A percentile compares a stretch with the other conserved stretches of the same genome.
These are phyloP conservation scores for Drosophila tanythrix DNA, from an alignment of 2,888 invertebrate species.

Conservation along the genomic window DNA sequence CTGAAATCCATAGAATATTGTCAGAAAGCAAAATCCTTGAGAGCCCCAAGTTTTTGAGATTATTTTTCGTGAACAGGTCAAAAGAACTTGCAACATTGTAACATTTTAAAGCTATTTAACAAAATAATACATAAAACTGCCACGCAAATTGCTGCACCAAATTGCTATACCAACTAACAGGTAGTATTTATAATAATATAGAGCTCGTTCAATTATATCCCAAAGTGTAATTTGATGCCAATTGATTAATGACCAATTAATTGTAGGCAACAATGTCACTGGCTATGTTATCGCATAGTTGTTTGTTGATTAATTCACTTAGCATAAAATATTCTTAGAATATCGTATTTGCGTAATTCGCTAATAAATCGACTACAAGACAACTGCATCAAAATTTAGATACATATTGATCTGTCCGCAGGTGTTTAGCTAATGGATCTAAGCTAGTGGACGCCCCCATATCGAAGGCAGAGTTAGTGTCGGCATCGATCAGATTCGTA, in stretches of 20 bases:
- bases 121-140: neutral
- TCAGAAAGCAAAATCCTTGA: neutral
- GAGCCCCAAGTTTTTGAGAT: neutral
- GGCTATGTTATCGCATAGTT: conserved; percentile 24
- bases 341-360: conserved; percentile 45
- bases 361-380: conserved; percentile 30
- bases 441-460: conserved; percentile 47
- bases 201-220: neutral
- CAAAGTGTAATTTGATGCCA: too few species aligned
- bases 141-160: neutral
- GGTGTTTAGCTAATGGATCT: conserved; percentile 39
- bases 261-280: conserved; percentile 4
- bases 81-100: neutral
- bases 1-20: neutral
- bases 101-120: neutral
- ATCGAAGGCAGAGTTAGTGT: conserved; percentile 3
- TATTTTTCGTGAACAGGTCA: neutral
- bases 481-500: conserved; percentile 16
- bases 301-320: conserved; percentile 46
- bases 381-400: neutral
- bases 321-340: neutral
- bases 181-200: neutral
- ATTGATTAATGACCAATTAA: neutral
- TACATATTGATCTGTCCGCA: conserved; percentile 16
- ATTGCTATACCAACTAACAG: neutral